Conservation (phyloP, 2,113 vertebrate species). For the Platycercus adscitus region DNA sequence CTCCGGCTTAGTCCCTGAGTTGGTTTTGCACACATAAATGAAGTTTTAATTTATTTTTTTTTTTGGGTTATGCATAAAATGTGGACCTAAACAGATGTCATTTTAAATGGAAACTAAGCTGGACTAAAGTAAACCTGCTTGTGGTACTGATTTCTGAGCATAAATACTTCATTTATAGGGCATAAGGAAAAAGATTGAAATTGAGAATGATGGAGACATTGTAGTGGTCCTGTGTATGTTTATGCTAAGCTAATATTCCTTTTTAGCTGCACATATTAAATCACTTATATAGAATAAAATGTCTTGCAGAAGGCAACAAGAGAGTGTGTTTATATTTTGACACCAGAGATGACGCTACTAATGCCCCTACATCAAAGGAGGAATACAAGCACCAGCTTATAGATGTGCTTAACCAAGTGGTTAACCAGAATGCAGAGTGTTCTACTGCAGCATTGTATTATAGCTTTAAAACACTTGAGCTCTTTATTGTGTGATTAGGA, state of each 20-base stretch:
- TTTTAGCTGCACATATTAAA: not conserved
- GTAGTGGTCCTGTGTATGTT: not conserved
- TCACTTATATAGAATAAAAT: not conserved
- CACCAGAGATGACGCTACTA: not conserved
- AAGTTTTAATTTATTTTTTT: not conserved
- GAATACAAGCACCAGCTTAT: not conserved
- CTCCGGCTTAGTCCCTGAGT: not conserved
- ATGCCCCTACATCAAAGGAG: not conserved
- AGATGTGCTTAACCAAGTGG: not conserved
- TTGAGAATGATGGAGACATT: not conserved
- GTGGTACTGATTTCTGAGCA: not conserved
- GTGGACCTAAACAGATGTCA: not conserved
- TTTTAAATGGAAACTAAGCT: not conserved
- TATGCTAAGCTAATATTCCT: not conserved
- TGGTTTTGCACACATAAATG: not conserved
- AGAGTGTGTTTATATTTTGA: not conserved
- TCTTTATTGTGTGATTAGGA: not conserved
- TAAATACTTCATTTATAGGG: not conserved
- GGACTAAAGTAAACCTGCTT: not conserved
- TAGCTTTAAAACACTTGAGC: not conserved
- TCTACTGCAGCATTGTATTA: constrained; percentile 35
- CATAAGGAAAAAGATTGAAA: not conserved
- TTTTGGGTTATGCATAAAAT: not conserved
- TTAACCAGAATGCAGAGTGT: not conserved
- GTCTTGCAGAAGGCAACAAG: not conserved